These are phyloP conservation scores for Orientallactaga sibirica DNA, from an alignment of 2,797 vertebrate species.

Conservation along the genomic window DNA sequence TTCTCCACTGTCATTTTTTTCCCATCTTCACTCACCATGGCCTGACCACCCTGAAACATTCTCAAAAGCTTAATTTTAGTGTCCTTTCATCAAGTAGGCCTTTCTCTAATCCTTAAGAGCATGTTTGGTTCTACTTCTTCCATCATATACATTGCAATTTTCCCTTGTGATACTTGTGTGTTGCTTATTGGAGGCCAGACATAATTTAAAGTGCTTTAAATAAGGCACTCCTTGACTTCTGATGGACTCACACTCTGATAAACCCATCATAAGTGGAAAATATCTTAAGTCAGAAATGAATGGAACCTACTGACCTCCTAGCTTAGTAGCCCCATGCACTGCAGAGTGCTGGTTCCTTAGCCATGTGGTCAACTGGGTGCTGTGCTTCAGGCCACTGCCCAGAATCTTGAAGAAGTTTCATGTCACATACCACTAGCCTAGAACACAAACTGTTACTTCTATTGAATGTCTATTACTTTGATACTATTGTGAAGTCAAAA, in stretches of 20 bases:
- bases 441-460: not conserved
- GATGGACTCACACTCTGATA: not conserved
- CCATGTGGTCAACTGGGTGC: not conserved
- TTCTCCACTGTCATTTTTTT: not conserved
- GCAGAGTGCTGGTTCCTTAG: too few relatives aligned
- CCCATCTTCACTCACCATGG: not conserved
- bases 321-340: fast-evolving
- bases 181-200: not conserved
- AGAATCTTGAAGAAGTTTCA: not conserved
- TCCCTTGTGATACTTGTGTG: not conserved
- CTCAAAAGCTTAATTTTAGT: not conserved
- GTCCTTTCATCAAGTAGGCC: not conserved
- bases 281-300: not conserved
- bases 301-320: too few relatives aligned
- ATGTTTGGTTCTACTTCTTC: not conserved
- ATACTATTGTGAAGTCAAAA: not conserved
- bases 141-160: not conserved
- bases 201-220: not conserved
- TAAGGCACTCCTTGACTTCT: not conserved
- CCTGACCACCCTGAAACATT: not conserved
- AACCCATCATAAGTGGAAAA: not conserved
- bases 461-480: not conserved
- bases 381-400: not conserved
- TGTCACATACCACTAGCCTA: not conserved
- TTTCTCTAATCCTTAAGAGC: not conserved